These are phyloP conservation scores for Stegostoma tigrinum DNA, from an alignment of 2,113 vertebrate species.

Conservation along the genomic window DNA sequence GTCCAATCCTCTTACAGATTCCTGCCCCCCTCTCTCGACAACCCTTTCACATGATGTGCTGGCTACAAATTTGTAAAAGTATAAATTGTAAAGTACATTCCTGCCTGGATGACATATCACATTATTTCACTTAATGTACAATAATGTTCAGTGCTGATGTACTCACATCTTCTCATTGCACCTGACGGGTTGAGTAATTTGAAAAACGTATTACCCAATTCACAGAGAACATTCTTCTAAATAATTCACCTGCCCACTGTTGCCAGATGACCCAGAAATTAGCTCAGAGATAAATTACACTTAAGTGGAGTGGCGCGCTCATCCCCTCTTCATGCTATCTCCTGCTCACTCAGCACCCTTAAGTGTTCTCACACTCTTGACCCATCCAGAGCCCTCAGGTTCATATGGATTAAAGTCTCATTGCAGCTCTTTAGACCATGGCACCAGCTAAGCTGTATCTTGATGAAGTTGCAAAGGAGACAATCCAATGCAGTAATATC, in stretches of 20 bases:
- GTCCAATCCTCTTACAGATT: background rate
- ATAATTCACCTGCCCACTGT: conserved; percentile 1
- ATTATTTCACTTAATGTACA: background rate
- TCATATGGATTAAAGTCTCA: background rate
- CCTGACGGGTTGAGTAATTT: background rate
- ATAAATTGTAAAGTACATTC: background rate
- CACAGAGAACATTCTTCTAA: background rate
- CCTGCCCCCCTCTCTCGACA: background rate
- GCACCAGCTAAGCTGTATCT: background rate
- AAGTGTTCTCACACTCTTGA: background rate
- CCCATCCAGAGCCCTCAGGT: background rate
- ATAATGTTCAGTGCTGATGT: background rate
- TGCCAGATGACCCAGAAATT: conserved; percentile 31
- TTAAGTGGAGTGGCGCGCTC: conserved; percentile 9
- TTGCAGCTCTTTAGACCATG: background rate
- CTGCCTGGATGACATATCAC: background rate
- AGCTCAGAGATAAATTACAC: conserved; percentile 26
- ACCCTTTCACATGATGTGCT: too few species aligned
- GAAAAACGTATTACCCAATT: background rate
- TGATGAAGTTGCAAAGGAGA: background rate
- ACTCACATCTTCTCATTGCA: background rate
- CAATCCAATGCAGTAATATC: background rate
- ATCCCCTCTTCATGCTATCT: conserved; percentile 9
- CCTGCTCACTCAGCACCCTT: background rate
- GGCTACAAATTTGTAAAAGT: background rate